Evolutionary conservation across 2,888 invertebrate species (phyloP).

Genomic region (Lithophane leautieri): DNA sequence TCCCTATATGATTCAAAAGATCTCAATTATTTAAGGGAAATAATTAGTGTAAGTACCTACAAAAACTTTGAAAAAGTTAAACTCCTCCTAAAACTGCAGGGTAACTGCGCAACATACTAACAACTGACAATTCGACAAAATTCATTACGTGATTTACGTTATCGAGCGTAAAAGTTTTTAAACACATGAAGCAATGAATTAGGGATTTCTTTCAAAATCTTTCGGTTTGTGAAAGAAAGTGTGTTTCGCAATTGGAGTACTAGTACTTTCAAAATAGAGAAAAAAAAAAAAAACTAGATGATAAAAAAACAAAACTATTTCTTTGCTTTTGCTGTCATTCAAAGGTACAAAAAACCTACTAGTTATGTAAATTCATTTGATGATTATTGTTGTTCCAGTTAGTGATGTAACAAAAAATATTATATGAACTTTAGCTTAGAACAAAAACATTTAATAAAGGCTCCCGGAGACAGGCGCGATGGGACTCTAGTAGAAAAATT

Average conservation of each 20-base stretch:
- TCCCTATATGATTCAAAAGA: too few relatives aligned
- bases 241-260: not conserved
- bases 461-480: too few relatives aligned
- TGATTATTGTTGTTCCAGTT: not conserved
- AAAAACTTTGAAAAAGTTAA: constrained; percentile 17
- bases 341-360: not conserved
- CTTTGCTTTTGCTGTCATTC: too few relatives aligned
- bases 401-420: constrained; percentile 8
- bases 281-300: not conserved
- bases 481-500: too few relatives aligned
- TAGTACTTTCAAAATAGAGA: not conserved
- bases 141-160: not conserved
- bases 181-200: not conserved
- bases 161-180: too few relatives aligned
- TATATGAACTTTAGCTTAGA: not conserved
- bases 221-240: not conserved
- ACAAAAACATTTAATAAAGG: not conserved
- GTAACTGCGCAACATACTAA: not conserved
- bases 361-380: constrained; percentile 1
- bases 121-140: not conserved
- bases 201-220: not conserved
- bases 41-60: too few relatives aligned
- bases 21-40: too few relatives aligned
- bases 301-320: too few relatives aligned
- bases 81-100: not conserved